Conservation (phyloP, 2,888 invertebrate genomes). For the Eulithis prunata region DNA sequence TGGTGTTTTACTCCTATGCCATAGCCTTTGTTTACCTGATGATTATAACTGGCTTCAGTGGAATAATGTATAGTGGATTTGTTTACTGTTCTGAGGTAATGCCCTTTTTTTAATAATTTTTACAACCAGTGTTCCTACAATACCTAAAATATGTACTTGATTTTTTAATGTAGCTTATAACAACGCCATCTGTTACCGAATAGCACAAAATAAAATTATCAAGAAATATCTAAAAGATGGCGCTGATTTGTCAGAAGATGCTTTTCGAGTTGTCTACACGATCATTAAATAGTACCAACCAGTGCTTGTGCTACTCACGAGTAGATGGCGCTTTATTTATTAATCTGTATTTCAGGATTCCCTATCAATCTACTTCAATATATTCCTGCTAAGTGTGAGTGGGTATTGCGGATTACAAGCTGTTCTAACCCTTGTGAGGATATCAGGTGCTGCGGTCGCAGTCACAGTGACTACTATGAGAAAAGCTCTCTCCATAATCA, state of each 20-base stretch:
- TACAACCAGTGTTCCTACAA: neutral
- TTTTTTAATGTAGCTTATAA: too few species aligned
- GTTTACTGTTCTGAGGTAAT: conserved; percentile 90
- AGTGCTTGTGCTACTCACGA: neutral
- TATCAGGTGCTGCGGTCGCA: conserved; percentile 95
- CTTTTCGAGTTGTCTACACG: too few species aligned
- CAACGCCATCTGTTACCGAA: conserved; percentile 12
- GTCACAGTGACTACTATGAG: conserved; percentile 96
- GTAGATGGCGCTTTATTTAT: conserved; percentile 3
- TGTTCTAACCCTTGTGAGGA: conserved; percentile 94
- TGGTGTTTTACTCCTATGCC: conserved; percentile 96
- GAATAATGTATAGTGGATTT: conserved; percentile 90
- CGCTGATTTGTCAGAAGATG: neutral
- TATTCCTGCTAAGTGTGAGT: conserved; percentile 92
- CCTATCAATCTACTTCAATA: conserved; percentile 91
- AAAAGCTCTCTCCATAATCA: conserved; percentile 95
- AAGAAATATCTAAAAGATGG: neutral
- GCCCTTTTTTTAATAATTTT: neutral
- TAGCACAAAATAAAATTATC: neutral
- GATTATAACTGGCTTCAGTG: conserved; percentile 88
- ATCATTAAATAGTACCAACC: neutral
- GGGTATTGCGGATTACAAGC: conserved; percentile 98
- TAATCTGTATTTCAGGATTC: conserved; percentile 82
- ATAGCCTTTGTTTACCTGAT: conserved; percentile 94
- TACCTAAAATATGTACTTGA: too few species aligned